A percentile compares a stretch with the other conserved stretches of the same genome.
These are phyloP conservation scores for Meloidogyne hapla DNA, from an alignment of 1,140 invertebrate genomes.

Conservation along the genomic window DNA sequence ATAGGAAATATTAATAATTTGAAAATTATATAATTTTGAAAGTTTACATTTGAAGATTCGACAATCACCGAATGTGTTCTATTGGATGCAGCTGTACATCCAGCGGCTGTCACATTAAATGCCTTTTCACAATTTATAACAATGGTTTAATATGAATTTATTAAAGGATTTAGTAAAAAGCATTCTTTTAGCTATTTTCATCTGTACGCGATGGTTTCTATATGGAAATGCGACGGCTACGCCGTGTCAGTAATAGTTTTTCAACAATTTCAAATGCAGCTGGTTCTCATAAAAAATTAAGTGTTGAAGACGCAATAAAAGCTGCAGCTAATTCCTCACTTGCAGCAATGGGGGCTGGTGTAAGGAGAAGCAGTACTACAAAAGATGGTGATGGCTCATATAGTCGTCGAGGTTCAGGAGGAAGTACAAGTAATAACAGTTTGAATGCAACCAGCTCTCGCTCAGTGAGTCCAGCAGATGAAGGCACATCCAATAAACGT, in stretches of 20 bases:
- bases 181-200: conserved; percentile 54
- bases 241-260: conserved; percentile 51
- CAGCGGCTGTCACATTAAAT: conserved; percentile 50
- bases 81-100: conserved; percentile 59
- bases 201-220: conserved; percentile 62
- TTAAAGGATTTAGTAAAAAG: conserved; percentile 23
- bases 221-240: conserved; percentile 53
- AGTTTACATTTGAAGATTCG: conserved; percentile 31
- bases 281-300: conserved; percentile 18
- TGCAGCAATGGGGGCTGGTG: neutral
- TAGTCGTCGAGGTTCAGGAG: neutral
- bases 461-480: neutral
- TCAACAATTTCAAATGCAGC: conserved; percentile 48
- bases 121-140: conserved; percentile 63
- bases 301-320: conserved; percentile 23
- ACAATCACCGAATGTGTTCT: conserved; percentile 58
- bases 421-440: neutral
- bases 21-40: no score
- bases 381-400: neutral
- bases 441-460: neutral
- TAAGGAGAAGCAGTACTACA: neutral
- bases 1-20: no score
- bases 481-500: neutral
- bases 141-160: conserved; percentile 43
- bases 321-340: neutral